Base-by-base conservation (phyloP, 2,113 vertebrate species). In the Onychostoma macrolepis region DNA sequence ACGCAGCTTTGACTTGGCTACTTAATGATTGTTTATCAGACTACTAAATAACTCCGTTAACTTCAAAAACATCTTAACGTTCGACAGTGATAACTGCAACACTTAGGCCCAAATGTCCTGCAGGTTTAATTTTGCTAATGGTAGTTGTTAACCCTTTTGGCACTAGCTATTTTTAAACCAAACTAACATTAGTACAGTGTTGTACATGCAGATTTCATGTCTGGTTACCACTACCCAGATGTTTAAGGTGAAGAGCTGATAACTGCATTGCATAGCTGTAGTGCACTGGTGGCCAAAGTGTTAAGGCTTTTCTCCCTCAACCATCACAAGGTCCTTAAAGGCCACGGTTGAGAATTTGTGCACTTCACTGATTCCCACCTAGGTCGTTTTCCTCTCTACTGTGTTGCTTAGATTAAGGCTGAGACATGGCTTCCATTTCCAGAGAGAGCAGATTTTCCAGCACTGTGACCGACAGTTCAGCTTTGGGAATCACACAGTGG, bases 371-470 rank as follows among this genome's bases (percentile, higher is more conserved):
- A 50, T 83, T 67, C 26, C 41, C 26, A n/a, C 63, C 26, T 7
- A 67, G 43, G 17, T 50, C 19, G 13, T 83, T 71, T 83, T n/a
- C 28, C 63, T 83, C 43, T 48, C 45, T 45, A 11, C 43, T 50
- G 7, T 48, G 74, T n/a, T 53, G 5, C 26, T 65, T 78, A 65
- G 38, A 81, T 80, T 88, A 6, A 69, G 79, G 81, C 88, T 85
- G 63, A 85, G 89, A 89, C 85, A 50, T 67, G 56, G 86, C 91
- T 91, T 93, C 92, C 93, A 92, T 92, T 93, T 93, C 90, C 86
- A 80, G 84, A 85, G 91, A 91, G 88, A 87, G 89, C 90, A 92
- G 91, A 93, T 94, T 93, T 93, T 92, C 91, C 88, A 76, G 72
- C 84, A 90, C 90, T 87, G 85, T 92, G 93, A 94, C 85, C 88